A percentile compares a stretch with the other conserved stretches of the same genome.
Evolutionary conservation across 2,888 invertebrate genomes (phyloP).

Genomic region (Augochlorella aurata): DNA sequence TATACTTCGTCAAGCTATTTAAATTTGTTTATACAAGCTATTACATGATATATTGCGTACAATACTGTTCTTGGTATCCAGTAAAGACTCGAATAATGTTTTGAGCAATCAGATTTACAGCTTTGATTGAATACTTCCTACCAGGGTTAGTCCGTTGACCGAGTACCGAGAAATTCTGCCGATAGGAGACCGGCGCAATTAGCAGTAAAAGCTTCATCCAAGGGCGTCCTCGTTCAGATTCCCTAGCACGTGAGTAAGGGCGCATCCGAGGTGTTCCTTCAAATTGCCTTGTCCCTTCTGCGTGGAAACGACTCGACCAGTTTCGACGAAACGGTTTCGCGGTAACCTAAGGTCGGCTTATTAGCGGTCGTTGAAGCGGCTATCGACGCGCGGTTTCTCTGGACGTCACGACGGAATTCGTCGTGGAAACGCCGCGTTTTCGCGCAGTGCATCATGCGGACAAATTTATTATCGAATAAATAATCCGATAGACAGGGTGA

Average conservation of each 20-base stretch:
- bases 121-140: not conserved
- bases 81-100: not conserved
- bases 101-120: not conserved
- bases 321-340: slow-evolving; percentile 33
- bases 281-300: not conserved
- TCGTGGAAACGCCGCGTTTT: slow-evolving; percentile 53
- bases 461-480: slow-evolving; percentile 66
- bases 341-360: slow-evolving; percentile 1
- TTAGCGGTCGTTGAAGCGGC: not conserved
- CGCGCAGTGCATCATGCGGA: slow-evolving; percentile 58
- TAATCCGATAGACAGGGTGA: slow-evolving; percentile 50
- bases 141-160: slow-evolving; percentile 18
- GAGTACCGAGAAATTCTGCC: slow-evolving; percentile 34
- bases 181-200: slow-evolving; percentile 50
- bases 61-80: not conserved
- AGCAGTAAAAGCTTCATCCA: slow-evolving; percentile 53
- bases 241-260: slow-evolving; percentile 16
- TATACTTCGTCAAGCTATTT: too few relatives aligned
- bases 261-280: slow-evolving; percentile 15
- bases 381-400: slow-evolving; percentile 21
- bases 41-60: too few relatives aligned
- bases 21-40: too few relatives aligned
- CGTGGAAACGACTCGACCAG: too few relatives aligned
- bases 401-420: slow-evolving; percentile 47
- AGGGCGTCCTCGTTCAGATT: slow-evolving; percentile 15